A percentile compares a stretch with the other conserved stretches of the same genome.
Conservation (phyloP, 2,888 invertebrate species). For the Eretmocerus hayati region DNA sequence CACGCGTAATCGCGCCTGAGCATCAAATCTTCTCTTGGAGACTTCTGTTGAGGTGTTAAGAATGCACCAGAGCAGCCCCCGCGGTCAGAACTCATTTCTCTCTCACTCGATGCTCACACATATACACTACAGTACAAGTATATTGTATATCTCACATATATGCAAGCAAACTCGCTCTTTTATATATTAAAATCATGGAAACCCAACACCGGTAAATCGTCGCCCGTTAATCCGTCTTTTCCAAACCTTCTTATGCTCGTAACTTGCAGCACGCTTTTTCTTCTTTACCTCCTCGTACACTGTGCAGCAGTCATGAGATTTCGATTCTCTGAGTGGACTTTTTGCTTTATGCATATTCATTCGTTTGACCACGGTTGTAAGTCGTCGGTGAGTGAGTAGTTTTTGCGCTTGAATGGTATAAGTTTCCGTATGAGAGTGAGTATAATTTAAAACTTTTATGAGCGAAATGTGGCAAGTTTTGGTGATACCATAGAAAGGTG, state of each 20-base stretch:
- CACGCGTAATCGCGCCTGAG: slow-evolving; percentile 31
- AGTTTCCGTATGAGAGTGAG: too few species aligned
- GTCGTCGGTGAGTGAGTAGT: too few species aligned
- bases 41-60: slow-evolving; percentile 42
- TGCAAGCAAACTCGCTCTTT: slow-evolving; percentile 1
- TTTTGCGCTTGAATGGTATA: too few species aligned
- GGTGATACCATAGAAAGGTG: too few species aligned
- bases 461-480: too few species aligned
- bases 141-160: too few species aligned
- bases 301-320: too few species aligned
- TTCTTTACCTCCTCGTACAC: neutral
- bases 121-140: too few species aligned
- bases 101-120: slow-evolving; percentile 21
- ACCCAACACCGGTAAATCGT: slow-evolving; percentile 21
- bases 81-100: slow-evolving; percentile 35
- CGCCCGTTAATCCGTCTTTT: slow-evolving; percentile 5
- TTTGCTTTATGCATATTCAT: too few species aligned
- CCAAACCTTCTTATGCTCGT: neutral
- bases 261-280: neutral
- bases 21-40: slow-evolving; percentile 35
- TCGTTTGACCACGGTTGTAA: too few species aligned
- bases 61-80: slow-evolving; percentile 30
- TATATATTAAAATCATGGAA: slow-evolving; percentile 20
- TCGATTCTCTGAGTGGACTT: too few species aligned
- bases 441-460: too few species aligned